Conservation (phyloP, 2,888 invertebrate genomes). For the Drosophila diplacantha region DNA sequence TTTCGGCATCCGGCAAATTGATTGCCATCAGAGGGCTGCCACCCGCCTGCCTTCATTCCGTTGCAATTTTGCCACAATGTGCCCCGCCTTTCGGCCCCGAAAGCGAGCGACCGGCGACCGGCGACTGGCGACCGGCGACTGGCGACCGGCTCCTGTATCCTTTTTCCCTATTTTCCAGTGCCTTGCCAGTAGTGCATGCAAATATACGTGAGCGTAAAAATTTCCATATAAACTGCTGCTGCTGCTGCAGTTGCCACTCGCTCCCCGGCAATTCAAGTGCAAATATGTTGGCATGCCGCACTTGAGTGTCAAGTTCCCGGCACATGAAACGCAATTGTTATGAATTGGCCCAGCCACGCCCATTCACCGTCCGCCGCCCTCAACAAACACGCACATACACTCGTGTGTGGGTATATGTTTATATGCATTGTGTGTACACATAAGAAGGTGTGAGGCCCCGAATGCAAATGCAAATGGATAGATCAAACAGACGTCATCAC, state of each 20-base stretch:
- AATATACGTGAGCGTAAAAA: conserved; percentile 58
- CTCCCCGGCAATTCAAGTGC: conserved; percentile 61
- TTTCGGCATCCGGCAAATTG: conserved; percentile 55
- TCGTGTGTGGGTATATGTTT: background rate
- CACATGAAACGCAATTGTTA: conserved; percentile 68
- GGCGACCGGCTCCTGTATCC: conserved; percentile 2
- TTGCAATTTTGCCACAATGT: conserved; percentile 53
- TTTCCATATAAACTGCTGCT: conserved; percentile 56
- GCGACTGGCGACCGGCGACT: too few species aligned
- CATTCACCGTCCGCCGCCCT: conserved; percentile 2
- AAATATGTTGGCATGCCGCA: conserved; percentile 66
- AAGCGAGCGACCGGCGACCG: background rate
- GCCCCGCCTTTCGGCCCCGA: conserved; percentile 20
- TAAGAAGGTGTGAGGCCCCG: conserved; percentile 21
- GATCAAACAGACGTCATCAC: conserved; percentile 44
- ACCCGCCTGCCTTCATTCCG: conserved; percentile 15
- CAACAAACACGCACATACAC: conserved; percentile 24
- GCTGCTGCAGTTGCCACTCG: conserved; percentile 38
- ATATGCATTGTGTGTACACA: background rate
- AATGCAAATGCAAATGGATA: conserved; percentile 46
- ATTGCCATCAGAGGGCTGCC: conserved; percentile 51
- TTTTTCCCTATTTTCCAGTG: conserved; percentile 10
- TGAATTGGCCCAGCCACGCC: conserved; percentile 51
- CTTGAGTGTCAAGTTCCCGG: conserved; percentile 67
- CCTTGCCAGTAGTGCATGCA: conserved; percentile 47